Evolutionary conservation across 2,888 invertebrate species (phyloP).

Genomic region (Nymphalis c-album): DNA sequence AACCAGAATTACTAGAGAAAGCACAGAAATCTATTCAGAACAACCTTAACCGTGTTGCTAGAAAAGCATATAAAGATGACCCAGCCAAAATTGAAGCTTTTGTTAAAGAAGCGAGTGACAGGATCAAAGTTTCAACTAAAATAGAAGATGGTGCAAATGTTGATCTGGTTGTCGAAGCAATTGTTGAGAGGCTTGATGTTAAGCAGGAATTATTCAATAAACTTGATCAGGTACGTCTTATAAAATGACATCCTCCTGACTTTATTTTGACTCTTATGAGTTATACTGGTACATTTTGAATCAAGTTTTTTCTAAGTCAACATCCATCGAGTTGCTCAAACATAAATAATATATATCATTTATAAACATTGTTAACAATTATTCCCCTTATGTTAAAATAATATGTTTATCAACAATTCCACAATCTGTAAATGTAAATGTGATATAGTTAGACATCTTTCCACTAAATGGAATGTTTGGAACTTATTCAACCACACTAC

Average conservation of each 20-base stretch:
- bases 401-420: too few relatives aligned
- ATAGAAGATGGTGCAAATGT: constrained; percentile 83
- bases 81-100: constrained; percentile 84
- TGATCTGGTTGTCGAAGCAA: constrained; percentile 93
- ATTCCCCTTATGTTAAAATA: too few relatives aligned
- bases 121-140: constrained; percentile 81
- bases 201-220: constrained; percentile 89
- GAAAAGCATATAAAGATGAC: constrained; percentile 88
- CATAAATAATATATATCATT: too few relatives aligned
- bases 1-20: constrained; percentile 86
- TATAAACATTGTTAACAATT: too few relatives aligned
- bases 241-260: neutral
- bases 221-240: constrained; percentile 83
- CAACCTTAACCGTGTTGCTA: constrained; percentile 88
- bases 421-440: too few relatives aligned
- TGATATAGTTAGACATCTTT: too few relatives aligned
- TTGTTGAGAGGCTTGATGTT: constrained; percentile 90
- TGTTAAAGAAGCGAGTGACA: constrained; percentile 82
- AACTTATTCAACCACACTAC: too few relatives aligned
- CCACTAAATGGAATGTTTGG: too few relatives aligned
- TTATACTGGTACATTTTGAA: too few relatives aligned
- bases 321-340: too few relatives aligned
- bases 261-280: too few relatives aligned
- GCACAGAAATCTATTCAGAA: constrained; percentile 85
- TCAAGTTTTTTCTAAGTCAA: too few relatives aligned